phyloP scores from a whole-genome alignment of 1,140 invertebrate genomes.

The Pachyrhynchus sulphureomaculatus region DNA sequence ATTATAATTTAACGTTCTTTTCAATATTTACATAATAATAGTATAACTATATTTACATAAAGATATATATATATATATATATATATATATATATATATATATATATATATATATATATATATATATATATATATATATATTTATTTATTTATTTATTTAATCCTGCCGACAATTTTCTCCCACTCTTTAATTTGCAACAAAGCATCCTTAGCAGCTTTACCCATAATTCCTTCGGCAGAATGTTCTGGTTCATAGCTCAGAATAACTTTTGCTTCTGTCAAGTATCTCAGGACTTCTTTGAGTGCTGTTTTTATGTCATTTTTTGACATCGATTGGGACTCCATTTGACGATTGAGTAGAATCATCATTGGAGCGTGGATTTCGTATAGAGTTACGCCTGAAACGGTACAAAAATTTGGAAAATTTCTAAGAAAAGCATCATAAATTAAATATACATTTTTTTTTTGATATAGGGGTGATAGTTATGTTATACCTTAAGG shows the following conservation, averaged over 20 bases:
- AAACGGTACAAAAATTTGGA: conserved; percentile 34
- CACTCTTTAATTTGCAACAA: conserved; percentile 62
- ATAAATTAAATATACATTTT: no score
- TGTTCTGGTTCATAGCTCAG: conserved; percentile 67
- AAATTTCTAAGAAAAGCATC: background rate
- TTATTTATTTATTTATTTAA: no score
- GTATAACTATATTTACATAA: no score
- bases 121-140: no score
- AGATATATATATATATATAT: no score
- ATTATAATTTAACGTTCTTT: no score
- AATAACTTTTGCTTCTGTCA: conserved; percentile 62
- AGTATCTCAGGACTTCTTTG: conserved; percentile 63
- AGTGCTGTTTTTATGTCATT: conserved; percentile 62
- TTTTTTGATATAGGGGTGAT: background rate
- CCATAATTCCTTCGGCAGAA: conserved; percentile 71
- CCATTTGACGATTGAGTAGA: conserved; percentile 61
- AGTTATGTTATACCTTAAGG: background rate
- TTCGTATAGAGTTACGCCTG: conserved; percentile 70
- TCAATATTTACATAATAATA: no score
- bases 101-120: no score
- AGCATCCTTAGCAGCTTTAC: conserved; percentile 64
- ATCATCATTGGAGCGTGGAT: conserved; percentile 70
- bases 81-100: no score
- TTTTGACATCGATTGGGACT: conserved; percentile 56
- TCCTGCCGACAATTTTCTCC: conserved; percentile 59